phyloP scores from a whole-genome alignment of 2,113 vertebrate genomes.

The Eublepharis macularius region DNA sequence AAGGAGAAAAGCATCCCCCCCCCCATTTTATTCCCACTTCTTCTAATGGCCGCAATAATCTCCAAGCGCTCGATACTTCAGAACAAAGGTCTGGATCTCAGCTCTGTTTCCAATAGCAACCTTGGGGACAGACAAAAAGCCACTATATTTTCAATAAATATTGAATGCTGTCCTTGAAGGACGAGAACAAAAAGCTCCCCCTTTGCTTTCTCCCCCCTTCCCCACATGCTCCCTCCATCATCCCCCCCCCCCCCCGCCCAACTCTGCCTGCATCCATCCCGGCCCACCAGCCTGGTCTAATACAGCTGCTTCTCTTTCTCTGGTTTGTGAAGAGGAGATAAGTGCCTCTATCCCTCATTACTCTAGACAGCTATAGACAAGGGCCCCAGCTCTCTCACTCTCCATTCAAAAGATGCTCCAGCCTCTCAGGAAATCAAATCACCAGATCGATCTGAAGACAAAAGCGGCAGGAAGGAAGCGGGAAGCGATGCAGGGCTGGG shows the following conservation, averaged over 20 bases:
- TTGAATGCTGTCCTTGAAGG: conserved; percentile 6
- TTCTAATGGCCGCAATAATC: neutral
- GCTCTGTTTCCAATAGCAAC: conserved; percentile 17
- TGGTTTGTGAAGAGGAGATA: neutral
- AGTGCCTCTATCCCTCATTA: neutral
- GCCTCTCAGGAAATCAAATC: neutral
- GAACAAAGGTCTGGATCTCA: neutral
- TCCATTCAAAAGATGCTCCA: neutral
- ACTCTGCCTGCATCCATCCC: neutral
- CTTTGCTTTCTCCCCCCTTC: too few relatives aligned
- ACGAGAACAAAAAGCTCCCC: neutral
- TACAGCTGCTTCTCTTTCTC: neutral
- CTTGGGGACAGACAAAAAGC: neutral
- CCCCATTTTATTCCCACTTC: neutral
- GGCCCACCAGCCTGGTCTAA: neutral
- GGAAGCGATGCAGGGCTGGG: neutral
- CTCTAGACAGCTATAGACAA: neutral
- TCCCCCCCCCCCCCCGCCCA: neutral
- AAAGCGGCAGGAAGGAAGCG: neutral
- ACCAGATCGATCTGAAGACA: neutral
- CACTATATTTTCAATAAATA: neutral
- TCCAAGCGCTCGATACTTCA: neutral
- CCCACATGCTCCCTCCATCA: neutral
- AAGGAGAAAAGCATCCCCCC: neutral
- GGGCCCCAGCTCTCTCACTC: neutral